These are phyloP conservation scores for Sebastiscus albofasciatus DNA, from an alignment of 2,797 vertebrate species.

Conservation along the genomic window DNA sequence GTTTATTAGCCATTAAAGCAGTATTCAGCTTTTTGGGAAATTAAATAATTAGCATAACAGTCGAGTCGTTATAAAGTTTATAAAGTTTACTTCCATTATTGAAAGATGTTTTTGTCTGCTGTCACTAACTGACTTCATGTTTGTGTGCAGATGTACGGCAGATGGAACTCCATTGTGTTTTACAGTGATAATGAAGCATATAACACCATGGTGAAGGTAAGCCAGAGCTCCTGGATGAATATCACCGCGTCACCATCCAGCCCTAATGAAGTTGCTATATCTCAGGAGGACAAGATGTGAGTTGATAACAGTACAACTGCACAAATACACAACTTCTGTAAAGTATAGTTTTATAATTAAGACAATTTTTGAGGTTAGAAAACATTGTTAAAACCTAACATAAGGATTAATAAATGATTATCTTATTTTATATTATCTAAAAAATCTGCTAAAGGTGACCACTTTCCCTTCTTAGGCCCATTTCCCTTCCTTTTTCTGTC, in stretches of 20 bases:
- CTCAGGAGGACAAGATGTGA: conserved; percentile 34
- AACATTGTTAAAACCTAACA: not conserved
- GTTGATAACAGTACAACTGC: not conserved
- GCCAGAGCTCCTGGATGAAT: conserved; percentile 1
- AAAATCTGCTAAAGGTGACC: too few species aligned
- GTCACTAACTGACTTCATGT: not conserved
- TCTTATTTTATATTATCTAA: too few species aligned
- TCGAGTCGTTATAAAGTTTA: too few species aligned
- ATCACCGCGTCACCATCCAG: fast-evolving
- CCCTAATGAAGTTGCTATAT: fast-evolving
- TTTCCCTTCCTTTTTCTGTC: too few species aligned
- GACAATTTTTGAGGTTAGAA: not conserved
- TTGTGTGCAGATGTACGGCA: conserved; percentile 15
- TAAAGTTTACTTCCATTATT: too few species aligned
- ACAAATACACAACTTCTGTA: not conserved
- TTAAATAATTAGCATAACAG: too few species aligned
- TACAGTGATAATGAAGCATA: not conserved
- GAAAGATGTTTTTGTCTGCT: not conserved
- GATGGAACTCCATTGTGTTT: not conserved
- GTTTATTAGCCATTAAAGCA: not conserved
- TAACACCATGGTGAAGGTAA: not conserved
- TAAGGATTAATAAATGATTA: too few species aligned
- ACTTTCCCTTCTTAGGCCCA: too few species aligned
- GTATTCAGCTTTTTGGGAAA: not conserved
- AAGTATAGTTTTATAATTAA: not conserved